A percentile compares a stretch with the other conserved stretches of the same genome.
These are phyloP conservation scores for Trichoplax adhaerens DNA, from an alignment of 37 sponge, comb jelly and placozoan species.

Conservation along the genomic window DNA sequence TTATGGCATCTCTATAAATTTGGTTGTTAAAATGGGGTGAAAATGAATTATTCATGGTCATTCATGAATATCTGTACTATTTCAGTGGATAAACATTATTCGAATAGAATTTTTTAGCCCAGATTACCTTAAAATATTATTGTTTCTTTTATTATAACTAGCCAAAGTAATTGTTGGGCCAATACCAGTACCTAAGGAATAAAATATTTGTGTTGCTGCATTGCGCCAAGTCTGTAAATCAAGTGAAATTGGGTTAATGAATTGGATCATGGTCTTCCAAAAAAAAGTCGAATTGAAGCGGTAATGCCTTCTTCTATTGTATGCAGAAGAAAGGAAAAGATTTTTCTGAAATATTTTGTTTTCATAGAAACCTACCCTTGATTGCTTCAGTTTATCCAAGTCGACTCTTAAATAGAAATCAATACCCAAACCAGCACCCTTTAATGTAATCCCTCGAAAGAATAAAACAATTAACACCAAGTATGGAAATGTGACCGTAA, in stretches of 20 bases:
- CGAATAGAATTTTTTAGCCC: background rate
- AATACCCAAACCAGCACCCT: slow-evolving; percentile 77
- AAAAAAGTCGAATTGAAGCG: too few species aligned
- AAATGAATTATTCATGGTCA: too few species aligned
- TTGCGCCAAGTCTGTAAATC: slow-evolving; percentile 69
- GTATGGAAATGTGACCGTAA: slow-evolving; percentile 81
- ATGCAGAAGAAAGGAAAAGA: too few species aligned
- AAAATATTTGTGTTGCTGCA: slow-evolving; percentile 95
- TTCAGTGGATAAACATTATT: background rate
- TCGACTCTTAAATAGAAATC: background rate
- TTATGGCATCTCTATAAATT: background rate
- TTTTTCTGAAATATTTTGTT: too few species aligned
- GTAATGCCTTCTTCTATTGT: too few species aligned
- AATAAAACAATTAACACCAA: slow-evolving; percentile 65
- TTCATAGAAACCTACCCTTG: too few species aligned
- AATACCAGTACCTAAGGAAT: slow-evolving; percentile 67
- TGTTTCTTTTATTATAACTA: slow-evolving; percentile 57
- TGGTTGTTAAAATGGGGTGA: too few species aligned
- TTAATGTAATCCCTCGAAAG: slow-evolving; percentile 84
- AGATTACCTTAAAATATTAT: slow-evolving; percentile 13
- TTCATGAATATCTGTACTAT: too few species aligned
- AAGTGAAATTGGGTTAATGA: too few species aligned
- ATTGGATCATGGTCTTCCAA: too few species aligned
- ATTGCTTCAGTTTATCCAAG: too few species aligned
- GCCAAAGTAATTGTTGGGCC: slow-evolving; percentile 75